phyloP scores from a whole-genome alignment of 1,140 invertebrate genomes.

The Daktulosphaira vitifoliae region DNA sequence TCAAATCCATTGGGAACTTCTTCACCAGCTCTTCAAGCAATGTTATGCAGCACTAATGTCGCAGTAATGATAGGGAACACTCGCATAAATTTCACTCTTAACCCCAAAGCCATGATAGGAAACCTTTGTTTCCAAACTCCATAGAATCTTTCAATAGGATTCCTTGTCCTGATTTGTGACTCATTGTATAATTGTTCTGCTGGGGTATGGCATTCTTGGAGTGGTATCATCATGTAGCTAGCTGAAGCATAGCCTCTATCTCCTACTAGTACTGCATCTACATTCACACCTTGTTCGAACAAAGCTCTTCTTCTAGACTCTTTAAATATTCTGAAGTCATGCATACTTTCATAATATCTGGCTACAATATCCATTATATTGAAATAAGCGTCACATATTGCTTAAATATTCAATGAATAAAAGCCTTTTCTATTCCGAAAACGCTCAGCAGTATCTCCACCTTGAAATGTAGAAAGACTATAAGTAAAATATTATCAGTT shows the following conservation, averaged over 20 bases:
- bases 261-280: conserved; percentile 34
- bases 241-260: conserved; percentile 35
- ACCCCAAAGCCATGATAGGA: conserved; percentile 40
- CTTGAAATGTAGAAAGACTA: conserved; percentile 33
- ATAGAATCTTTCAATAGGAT: conserved; percentile 43
- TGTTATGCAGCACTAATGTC: conserved; percentile 44
- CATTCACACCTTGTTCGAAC: background rate
- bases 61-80: conserved; percentile 41
- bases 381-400: conserved; percentile 41
- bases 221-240: conserved; percentile 2
- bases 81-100: conserved; percentile 39
- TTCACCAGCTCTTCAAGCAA: conserved; percentile 36
- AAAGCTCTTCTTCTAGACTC: conserved; percentile 36
- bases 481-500: no score
- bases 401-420: conserved; percentile 46
- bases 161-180: conserved; percentile 41
- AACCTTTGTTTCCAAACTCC: conserved; percentile 44
- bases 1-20: background rate
- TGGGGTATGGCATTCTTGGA: background rate
- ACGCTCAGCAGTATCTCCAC: conserved; percentile 41
- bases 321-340: conserved; percentile 43
- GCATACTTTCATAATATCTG: conserved; percentile 42
- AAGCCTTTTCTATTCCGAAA: conserved; percentile 44
- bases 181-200: conserved; percentile 37
- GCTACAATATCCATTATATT: conserved; percentile 43